Percentiles rank a stretch among this genome's conserved stretches.
Conservation (phyloP, 2,797 vertebrate species). For the Aplochiton taeniatus region DNA sequence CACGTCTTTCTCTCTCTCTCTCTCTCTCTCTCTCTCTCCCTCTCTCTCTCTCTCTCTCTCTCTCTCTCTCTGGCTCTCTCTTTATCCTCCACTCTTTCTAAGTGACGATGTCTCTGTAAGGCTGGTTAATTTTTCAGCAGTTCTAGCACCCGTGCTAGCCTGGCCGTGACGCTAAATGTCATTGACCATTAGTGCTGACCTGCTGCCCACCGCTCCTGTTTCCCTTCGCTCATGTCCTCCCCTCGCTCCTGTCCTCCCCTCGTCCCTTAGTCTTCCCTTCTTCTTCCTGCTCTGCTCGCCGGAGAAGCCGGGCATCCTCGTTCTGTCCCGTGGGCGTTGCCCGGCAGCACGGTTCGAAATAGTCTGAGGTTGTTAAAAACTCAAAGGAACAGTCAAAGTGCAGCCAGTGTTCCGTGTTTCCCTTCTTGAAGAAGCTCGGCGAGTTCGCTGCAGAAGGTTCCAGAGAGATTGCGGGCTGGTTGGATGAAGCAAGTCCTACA, state of each 20-base stretch:
- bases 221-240: neutral
- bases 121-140: constrained; percentile 76
- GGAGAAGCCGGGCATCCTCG: neutral
- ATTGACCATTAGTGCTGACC: constrained; percentile 77
- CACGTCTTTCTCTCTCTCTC: neutral
- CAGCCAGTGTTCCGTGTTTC: too few species aligned
- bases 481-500: too few species aligned
- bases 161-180: constrained; percentile 64
- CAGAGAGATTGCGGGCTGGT: too few species aligned
- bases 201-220: constrained; percentile 48
- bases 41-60: constrained; percentile 12
- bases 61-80: constrained; percentile 39
- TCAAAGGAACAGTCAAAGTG: neutral
- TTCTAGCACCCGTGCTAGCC: constrained; percentile 48
- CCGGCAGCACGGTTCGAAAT: neutral
- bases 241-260: neutral
- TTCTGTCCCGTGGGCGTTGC: constrained; percentile 3
- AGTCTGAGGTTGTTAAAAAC: constrained; percentile 1
- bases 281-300: neutral
- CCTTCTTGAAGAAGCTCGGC: too few species aligned
- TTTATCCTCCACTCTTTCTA: constrained; percentile 55
- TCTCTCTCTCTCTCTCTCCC: neutral
- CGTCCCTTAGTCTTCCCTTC: constrained; percentile 40
- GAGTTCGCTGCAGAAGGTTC: too few species aligned
- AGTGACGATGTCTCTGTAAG: constrained; percentile 58